Evolutionary conservation across 2,888 invertebrate genomes (phyloP).

Genomic region (Phoenoteleia sp.): DNA sequence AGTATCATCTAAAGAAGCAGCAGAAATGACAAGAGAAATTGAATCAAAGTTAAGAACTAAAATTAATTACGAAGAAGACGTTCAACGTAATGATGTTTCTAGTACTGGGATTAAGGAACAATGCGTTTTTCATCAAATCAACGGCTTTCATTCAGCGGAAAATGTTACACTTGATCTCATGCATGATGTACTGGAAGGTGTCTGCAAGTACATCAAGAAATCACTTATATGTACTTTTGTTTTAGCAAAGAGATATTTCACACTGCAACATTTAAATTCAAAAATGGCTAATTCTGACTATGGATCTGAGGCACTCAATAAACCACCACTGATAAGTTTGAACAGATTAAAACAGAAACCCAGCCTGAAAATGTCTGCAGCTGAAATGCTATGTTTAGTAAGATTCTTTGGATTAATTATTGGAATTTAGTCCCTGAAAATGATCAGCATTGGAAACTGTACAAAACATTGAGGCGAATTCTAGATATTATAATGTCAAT

Average conservation of each 20-base stretch:
- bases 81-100: neutral
- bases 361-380: slow-evolving; percentile 11
- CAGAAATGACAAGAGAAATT: neutral
- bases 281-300: slow-evolving; percentile 15
- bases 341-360: slow-evolving; percentile 2
- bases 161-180: neutral
- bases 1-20: too few relatives aligned
- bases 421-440: neutral
- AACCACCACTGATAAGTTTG: slow-evolving; percentile 12
- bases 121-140: neutral
- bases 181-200: neutral
- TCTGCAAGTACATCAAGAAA: neutral
- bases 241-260: slow-evolving; percentile 8
- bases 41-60: neutral
- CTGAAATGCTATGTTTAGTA: slow-evolving; percentile 8
- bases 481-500: too few relatives aligned
- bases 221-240: neutral
- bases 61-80: neutral
- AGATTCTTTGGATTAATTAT: neutral
- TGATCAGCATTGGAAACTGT: slow-evolving; percentile 1
- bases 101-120: neutral
- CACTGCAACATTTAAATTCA: neutral
- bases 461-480: neutral
- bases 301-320: slow-evolving; percentile 10
- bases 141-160: neutral